Conservation (phyloP, 2,888 invertebrate species). For the Steinernema hermaphroditum region DNA sequence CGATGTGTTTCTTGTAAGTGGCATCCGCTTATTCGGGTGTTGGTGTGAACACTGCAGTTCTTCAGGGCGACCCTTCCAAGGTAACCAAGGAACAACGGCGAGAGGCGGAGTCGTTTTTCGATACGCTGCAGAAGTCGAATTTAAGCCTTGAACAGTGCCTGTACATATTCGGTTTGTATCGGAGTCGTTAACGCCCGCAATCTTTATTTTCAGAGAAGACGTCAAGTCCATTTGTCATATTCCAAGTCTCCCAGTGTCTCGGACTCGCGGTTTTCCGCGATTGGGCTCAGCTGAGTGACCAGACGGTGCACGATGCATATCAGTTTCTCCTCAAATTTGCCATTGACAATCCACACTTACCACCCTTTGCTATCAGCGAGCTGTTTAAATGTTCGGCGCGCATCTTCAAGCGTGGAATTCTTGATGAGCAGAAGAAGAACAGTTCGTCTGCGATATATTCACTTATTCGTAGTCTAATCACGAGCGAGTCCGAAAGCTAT, state of each 20-base stretch:
- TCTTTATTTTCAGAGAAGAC: conserved; percentile 48
- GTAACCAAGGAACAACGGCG: conserved; percentile 47
- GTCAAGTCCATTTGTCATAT: conserved; percentile 77
- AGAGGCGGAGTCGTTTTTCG: conserved; percentile 54
- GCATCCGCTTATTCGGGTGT: neutral
- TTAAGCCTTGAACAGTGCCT: conserved; percentile 47
- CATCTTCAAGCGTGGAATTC: conserved; percentile 81
- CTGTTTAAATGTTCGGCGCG: conserved; percentile 78
- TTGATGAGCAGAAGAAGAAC: conserved; percentile 72
- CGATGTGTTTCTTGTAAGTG: conserved; percentile 50
- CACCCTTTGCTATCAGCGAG: conserved; percentile 53
- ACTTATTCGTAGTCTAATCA: conserved; percentile 77
- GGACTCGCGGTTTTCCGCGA: conserved; percentile 82
- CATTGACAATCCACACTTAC: conserved; percentile 73
- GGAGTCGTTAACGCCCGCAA: neutral
- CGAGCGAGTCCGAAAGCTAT: conserved; percentile 74
- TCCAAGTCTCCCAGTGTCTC: conserved; percentile 82
- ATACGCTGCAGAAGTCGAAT: conserved; percentile 43
- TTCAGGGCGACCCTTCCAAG: conserved; percentile 52
- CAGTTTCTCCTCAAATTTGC: conserved; percentile 81
- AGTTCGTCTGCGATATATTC: conserved; percentile 71
- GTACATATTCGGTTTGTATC: conserved; percentile 42
- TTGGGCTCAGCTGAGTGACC: conserved; percentile 77
- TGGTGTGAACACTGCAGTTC: neutral
- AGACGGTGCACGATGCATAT: conserved; percentile 76